Evolutionary conservation across 92 coral and sea anemone species (phyloP).

Genomic region (Epizoanthus scotinus): DNA sequence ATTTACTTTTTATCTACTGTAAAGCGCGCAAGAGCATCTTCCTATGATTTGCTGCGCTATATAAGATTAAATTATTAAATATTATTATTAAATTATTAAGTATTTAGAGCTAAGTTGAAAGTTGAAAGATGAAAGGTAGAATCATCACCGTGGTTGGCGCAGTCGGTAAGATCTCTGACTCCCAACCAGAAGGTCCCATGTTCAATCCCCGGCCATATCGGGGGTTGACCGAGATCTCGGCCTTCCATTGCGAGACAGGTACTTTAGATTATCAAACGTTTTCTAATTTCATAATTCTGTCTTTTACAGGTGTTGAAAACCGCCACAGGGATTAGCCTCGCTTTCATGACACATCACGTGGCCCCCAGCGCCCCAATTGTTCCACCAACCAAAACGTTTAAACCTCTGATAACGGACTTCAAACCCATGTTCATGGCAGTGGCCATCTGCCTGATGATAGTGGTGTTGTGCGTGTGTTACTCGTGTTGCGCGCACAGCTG

Average conservation of each 20-base stretch:
- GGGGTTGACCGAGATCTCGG: too few relatives aligned
- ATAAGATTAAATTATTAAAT: too few relatives aligned
- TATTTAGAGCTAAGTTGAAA: too few relatives aligned
- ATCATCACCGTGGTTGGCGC: too few relatives aligned
- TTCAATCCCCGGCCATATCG: not conserved
- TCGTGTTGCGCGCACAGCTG: constrained; percentile 49
- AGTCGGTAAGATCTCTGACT: too few relatives aligned
- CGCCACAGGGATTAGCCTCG: constrained; percentile 9
- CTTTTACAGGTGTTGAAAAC: constrained; percentile 14
- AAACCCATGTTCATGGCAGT: constrained; percentile 49
- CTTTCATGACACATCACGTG: constrained; percentile 14
- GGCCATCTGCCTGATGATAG: constrained; percentile 10
- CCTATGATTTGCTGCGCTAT: too few relatives aligned
- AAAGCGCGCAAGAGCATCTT: too few relatives aligned
- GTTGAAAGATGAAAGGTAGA: too few relatives aligned
- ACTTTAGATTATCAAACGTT: not conserved
- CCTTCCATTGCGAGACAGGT: not conserved
- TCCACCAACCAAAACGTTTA: constrained; percentile 27
- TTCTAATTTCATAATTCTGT: not conserved
- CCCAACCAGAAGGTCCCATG: too few relatives aligned
- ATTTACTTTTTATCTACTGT: too few relatives aligned
- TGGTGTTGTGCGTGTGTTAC: constrained; percentile 40
- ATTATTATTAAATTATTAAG: too few relatives aligned
- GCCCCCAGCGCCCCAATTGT: constrained; percentile 22
- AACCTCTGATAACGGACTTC: constrained; percentile 25